Base-by-base conservation (phyloP, 2,888 invertebrate species). In the Lasioglossum oenotherae region DNA sequence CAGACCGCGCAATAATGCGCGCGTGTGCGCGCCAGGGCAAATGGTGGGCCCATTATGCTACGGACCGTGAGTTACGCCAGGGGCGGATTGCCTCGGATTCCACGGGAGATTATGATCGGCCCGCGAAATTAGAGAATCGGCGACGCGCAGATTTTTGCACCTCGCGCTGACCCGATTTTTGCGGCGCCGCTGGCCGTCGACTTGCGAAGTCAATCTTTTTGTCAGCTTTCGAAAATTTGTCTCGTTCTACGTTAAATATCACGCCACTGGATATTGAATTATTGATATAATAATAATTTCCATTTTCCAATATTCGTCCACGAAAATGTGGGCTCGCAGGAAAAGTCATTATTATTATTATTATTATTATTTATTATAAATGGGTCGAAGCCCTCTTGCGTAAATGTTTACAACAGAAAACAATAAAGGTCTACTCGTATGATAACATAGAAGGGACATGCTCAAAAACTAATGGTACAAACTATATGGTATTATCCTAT, bases 31-130 rank as follows among this genome's bases (percentile, higher is more conserved):
- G 90, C 87, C 76, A 86, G 92, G 93, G 92, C 93, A 93, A 93
- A 94, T 93, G 92, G 92, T 88, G 64, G 87, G 85, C 88, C 92
- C 91, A 92, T 93, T 92, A 93, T 93, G 87, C 88, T 87, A 83
- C 73, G 49, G 78, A 78, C 60, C 82, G 83, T 87, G 89, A 90
- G 87, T 91, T 91, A 86, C 87, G 86, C 87, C 89, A 84, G 81
- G 87, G 81, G 80, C 91, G 88, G 78, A 84, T 88, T 85, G 84
- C 81, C 79, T 81, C 77, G 86, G 80, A 88, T 88, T 86, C 85
- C 84, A 76, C 10, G 67, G 27, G 53, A 84, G 85, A 89, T 90
- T 90, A 89, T 85, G 81, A 90, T 89, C 86, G 81, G 72, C 69
- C 71, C 69, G 76, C 69, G 73, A 84, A 80, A 87, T 86, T 86